Conservation (phyloP, 2,113 vertebrate species). For the Deroptyus accipitrinus region DNA sequence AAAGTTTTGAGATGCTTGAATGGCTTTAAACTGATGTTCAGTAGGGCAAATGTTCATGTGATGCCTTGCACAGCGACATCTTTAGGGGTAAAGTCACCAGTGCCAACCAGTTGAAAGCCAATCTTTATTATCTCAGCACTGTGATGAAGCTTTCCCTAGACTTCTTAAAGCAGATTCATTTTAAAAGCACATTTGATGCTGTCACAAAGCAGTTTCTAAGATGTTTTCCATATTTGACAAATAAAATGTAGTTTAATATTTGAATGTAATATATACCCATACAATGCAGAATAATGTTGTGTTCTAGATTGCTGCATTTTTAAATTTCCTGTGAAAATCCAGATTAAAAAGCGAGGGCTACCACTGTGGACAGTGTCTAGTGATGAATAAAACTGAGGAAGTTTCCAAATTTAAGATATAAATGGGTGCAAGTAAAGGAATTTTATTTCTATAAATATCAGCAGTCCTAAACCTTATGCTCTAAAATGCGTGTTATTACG, state of each 20-base stretch:
- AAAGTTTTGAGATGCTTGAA: not conserved
- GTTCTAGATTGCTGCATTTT: not conserved
- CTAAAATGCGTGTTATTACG: not conserved
- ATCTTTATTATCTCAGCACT: not conserved
- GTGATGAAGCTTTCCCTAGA: not conserved
- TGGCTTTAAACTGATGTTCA: not conserved
- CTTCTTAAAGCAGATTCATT: not conserved
- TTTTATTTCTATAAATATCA: not conserved
- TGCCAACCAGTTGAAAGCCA: not conserved
- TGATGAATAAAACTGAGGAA: not conserved
- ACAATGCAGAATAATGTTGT: not conserved
- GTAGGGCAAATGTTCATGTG: not conserved
- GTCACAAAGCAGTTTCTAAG: not conserved
- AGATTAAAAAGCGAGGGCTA: not conserved
- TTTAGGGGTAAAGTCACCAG: not conserved
- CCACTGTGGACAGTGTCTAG: not conserved
- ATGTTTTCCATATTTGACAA: not conserved
- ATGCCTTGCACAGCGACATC: not conserved
- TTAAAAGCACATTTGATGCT: not conserved
- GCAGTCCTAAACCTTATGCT: not conserved
- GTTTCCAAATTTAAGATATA: not conserved
- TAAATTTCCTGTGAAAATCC: not conserved
- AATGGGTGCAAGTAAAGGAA: not conserved
- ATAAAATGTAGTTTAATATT: not conserved
- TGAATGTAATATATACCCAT: not conserved